A percentile compares a stretch with the other conserved stretches of the same genome.
Conservation (phyloP, 2,888 invertebrate species). For the Hydriomena furcata region DNA sequence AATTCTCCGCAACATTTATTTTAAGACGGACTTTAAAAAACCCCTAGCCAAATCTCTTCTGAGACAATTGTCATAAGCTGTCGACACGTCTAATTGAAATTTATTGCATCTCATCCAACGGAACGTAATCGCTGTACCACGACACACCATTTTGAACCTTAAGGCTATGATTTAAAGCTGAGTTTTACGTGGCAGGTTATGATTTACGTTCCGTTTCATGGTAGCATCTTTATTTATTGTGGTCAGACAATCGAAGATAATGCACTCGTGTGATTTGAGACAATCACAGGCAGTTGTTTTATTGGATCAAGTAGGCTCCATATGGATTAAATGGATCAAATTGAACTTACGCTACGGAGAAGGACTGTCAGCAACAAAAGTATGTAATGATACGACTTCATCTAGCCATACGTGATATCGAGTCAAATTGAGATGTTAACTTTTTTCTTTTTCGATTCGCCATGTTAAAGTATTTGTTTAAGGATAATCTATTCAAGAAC, state of each 20-base stretch:
- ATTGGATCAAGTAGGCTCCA: constrained; percentile 62
- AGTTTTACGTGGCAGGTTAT: constrained; percentile 34
- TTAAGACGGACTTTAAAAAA: constrained; percentile 35
- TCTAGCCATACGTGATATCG: too few species aligned
- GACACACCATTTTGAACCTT: constrained; percentile 46
- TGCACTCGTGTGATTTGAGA: constrained; percentile 78
- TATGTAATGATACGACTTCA: too few species aligned
- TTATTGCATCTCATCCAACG: constrained; percentile 71
- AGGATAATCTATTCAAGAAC: too few species aligned
- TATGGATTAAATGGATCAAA: constrained; percentile 29
- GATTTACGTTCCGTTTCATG: constrained; percentile 42
- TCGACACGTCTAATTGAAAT: constrained; percentile 79
- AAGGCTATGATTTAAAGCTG: constrained; percentile 35
- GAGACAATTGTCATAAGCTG: constrained; percentile 69
- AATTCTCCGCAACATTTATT: constrained; percentile 16
- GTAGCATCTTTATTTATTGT: constrained; percentile 59
- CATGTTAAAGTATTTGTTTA: too few species aligned
- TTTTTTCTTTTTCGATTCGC: too few species aligned
- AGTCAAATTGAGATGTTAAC: too few species aligned
- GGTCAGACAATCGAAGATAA: constrained; percentile 66
- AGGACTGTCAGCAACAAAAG: too few species aligned
- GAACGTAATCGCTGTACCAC: constrained; percentile 45
- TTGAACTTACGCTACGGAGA: constrained; percentile 16
- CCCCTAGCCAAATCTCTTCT: constrained; percentile 67
- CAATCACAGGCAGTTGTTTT: constrained; percentile 71